Base-by-base conservation (phyloP, 2,113 vertebrate species). In the Siniperca chuatsi region DNA sequence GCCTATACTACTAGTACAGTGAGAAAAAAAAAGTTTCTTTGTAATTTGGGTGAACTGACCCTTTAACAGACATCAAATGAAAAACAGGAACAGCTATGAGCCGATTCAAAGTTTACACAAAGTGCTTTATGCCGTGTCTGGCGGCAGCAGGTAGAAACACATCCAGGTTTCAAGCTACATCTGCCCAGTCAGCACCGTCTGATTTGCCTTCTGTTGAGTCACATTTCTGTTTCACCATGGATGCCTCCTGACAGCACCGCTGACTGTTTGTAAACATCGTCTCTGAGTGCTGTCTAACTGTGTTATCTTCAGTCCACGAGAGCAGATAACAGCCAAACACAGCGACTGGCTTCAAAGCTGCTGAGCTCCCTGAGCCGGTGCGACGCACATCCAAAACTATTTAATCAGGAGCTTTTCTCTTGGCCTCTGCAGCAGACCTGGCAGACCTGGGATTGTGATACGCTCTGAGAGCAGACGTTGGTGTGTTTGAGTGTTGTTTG, bases 321-420 rank as follows among this genome's bases (percentile, higher is more conserved):
- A 73, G 78, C 58, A 84, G 90, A 94, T 95, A 92, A 88, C 77
- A 50, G 54, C 25, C 52, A 40, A 93, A 88, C 70, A 79, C 89
- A 83, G 90, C 81, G 65, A 76, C 75, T 3, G 88, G 67, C 94
- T 95, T 96, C 94, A 96, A 96, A 96, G 95, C 84, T 21, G 85
- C 92, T 42, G 50, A 83, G 68, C 85, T 92, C 81, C 57, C n/a
- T 6, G 90, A 89, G 48, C 87, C 81, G 69, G 81, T 82, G 90
- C 50, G 48, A 74, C 88, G 82, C 82, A 88, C 87, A 83, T 65
- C 70, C 69, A 1, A 81, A 94, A 93, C 89, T 92, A 90, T 94
- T 94, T 92, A 88, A 95, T 95, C 93, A 87, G 90, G 89, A 89
- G 87, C 92, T 88, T 91, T 93, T 90, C 83, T 86, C 61, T 57